A percentile compares a stretch with the other conserved stretches of the same genome.
These are phyloP conservation scores for Pteronotus mesoamericanus DNA, from an alignment of 2,797 vertebrate genomes.

Conservation along the genomic window DNA sequence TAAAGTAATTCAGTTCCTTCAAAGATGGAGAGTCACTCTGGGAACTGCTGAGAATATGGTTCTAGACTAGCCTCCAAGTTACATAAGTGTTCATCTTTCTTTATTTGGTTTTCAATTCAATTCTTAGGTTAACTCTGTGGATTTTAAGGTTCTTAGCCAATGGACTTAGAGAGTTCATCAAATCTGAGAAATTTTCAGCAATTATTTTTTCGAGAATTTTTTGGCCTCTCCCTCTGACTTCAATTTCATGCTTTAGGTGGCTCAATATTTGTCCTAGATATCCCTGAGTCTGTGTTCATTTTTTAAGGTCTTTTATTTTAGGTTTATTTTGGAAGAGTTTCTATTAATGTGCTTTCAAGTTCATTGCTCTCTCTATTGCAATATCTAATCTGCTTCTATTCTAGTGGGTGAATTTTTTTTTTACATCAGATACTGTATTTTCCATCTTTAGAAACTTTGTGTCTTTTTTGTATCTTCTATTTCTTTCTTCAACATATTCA, in stretches of 20 bases:
- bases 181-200: not conserved
- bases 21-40: not conserved
- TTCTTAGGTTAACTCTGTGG: not conserved
- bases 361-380: not conserved
- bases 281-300: not conserved
- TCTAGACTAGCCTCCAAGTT: not conserved
- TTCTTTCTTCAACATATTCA: not conserved
- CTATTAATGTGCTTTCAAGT: not conserved
- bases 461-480: not conserved
- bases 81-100: not conserved
- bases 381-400: not conserved
- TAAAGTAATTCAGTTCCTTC: not conserved
- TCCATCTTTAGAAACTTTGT: constrained; percentile 2
- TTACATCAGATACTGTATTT: not conserved
- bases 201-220: not conserved
- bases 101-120: not conserved
- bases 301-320: not conserved
- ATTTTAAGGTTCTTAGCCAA: not conserved
- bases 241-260: not conserved
- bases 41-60: not conserved
- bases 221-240: not conserved
- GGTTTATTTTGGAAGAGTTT: constrained; percentile 31
- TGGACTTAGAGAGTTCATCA: not conserved
- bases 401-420: not conserved
- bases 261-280: not conserved